Evolutionary conservation across 2,888 invertebrate genomes (phyloP), one percentile per base, ranked within the genome.

Genomic region (Tachina fera): DNA sequence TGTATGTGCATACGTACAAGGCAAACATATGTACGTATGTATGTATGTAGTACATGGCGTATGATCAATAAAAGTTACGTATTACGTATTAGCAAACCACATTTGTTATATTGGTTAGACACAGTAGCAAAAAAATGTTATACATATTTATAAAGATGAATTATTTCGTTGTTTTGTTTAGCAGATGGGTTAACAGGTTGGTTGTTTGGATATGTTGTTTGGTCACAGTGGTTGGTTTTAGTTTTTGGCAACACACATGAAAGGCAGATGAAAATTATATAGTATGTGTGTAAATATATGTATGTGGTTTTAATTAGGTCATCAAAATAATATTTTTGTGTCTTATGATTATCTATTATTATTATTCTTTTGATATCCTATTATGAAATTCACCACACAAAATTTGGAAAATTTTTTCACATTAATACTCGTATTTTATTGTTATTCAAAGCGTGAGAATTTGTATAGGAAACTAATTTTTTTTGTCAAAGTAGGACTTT

Each of bases 201-300:
- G 65, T 65, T 75, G 16, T 39, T 53, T 53, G 47, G 45, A 39
- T 56, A 49, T 31, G 16, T 58, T 47, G 41, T n/a, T 71, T 61
- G 61, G 39, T 65, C 71, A 65, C 79, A 80, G 49, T 74, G 43
- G 74, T 81, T 81, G 74, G 19, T 77, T 56, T 56, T 6, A 6
- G 0, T 68, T 70, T 70, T 79, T 79, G 65, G 80, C 72, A 72
- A 80, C 58, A 63, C 58, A 63, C 60, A 78, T 74, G 80, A 43
- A 81, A 81, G 60, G 67, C 67, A 74, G 22, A 63, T 74, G 58
- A 74, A 58, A 81, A 81, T 68, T 67, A 60, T 80, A 79, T 19
- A 71, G 3, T 22, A 3, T 58, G 31, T 31, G 31, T 31, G 31
- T 31, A 31, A 31, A 31, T 31, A 31, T 31, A 31, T 31, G 31